Evolutionary conservation across 2,797 vertebrate species (phyloP).

Genomic region (Trematocara caparti): DNA sequence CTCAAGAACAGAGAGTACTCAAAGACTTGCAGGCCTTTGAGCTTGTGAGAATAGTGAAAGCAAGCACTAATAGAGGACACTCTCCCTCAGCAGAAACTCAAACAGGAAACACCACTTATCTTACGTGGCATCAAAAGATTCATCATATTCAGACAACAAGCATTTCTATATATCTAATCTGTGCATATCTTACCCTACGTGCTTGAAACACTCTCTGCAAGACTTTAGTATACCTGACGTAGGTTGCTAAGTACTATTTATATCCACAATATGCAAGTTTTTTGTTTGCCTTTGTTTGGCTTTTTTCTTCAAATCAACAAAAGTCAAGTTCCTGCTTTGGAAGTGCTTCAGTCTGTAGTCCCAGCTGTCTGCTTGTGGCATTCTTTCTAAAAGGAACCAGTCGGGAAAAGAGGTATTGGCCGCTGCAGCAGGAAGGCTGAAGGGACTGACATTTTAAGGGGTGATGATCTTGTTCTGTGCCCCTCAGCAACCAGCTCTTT

Average conservation of each 20-base stretch:
- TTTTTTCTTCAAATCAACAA: not conserved
- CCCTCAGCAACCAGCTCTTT: conserved; percentile 34
- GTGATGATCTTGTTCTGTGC: conserved; percentile 35
- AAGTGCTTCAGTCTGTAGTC: not conserved
- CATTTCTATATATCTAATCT: not conserved
- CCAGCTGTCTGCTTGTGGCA: conserved; percentile 31
- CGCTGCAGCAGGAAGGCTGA: not conserved
- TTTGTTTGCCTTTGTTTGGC: not conserved
- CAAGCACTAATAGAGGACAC: not conserved
- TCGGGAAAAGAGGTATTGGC: not conserved
- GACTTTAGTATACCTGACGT: not conserved
- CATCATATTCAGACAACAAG: not conserved
- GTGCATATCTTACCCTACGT: not conserved
- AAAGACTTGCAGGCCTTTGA: not conserved
- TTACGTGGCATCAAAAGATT: conserved; percentile 3
- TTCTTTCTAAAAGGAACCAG: not conserved
- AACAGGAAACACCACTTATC: conserved; percentile 26
- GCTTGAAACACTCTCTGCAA: not conserved
- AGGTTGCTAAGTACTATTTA: not conserved
- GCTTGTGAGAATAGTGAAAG: not conserved
- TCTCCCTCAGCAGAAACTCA: conserved; percentile 30
- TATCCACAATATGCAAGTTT: not conserved
- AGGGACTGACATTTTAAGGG: conserved; percentile 53
- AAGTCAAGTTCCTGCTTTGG: conserved; percentile 7
- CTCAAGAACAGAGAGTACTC: not conserved